Base-by-base conservation (phyloP, 2,888 invertebrate genomes). In the Archaeoteleia sp. region DNA sequence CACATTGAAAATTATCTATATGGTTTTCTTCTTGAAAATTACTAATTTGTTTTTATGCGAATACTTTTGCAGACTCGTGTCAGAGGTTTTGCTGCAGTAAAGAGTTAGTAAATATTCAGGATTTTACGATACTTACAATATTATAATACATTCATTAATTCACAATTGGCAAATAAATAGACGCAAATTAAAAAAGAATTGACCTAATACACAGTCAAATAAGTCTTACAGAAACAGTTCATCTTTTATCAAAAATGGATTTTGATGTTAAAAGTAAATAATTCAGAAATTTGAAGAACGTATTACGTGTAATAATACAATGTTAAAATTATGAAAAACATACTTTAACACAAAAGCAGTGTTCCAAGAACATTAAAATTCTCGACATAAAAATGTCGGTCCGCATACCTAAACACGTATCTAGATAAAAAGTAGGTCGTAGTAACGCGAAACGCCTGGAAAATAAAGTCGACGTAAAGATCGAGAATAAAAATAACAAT, bases 71-170 rank as follows among this genome's bases (percentile, higher is more conserved):
- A 34, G 27, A 25, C 15, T 17, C 9, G 7, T 14, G 5, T 23
- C 12, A 12, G 7, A 37, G 49, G 15, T 54, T 10, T 49, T 49
- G 14, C 12, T 29, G 29, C 55, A 53, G 39, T 54, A 29, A 68
- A 61, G 37, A 51, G 49, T 66, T 57, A 72, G 76, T 75, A 76
- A 78, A 78, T 71, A 77, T 77, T 77, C 77, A 77, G 77, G 76
- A 76, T 76, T 76, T 73, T 51, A 66, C 46, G 35, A 63, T 74
- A 73, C 70, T 74, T 73, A 73, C 72, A 74, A 61, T 46, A 67
- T 57, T 74, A 70, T 72, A 63, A 55, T 75, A 74, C 54, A 60
- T 60, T 9, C 23, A 51, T 37, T 55, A 30, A 27, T 34, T 42
- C 39, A 55, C 25, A 25, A 42, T 43, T 5, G 20, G 5, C 20